Evolutionary conservation across 2,797 vertebrate species (phyloP).

Genomic region (Argentina silus): DNA sequence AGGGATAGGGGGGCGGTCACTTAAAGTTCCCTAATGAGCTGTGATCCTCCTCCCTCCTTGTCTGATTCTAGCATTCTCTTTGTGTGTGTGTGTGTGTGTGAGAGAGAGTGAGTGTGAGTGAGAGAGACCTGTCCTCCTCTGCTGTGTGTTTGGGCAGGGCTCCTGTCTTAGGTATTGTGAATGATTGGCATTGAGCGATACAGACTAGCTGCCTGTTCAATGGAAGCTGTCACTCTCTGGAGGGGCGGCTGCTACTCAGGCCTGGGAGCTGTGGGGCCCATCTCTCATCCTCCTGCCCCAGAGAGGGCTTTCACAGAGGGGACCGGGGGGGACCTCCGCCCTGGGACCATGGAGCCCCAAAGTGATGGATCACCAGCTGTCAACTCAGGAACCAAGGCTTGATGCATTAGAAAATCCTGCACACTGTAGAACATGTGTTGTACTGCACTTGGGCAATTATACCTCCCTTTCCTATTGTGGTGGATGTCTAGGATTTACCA

Average conservation of each 20-base stretch:
- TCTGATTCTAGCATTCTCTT: neutral
- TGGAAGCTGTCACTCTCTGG: neutral
- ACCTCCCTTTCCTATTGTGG: neutral
- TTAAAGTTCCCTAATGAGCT: constrained; percentile 9
- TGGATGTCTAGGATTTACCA: neutral
- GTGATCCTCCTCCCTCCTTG: neutral
- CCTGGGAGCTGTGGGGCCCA: neutral
- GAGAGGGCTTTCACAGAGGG: neutral
- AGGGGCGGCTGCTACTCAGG: neutral
- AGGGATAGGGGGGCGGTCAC: neutral
- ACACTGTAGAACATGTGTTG: too few species aligned
- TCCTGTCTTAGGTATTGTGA: neutral
- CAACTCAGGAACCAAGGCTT: neutral
- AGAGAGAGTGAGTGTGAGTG: neutral
- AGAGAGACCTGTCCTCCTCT: too few species aligned
- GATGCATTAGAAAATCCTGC: too few species aligned
- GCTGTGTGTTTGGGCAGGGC: neutral
- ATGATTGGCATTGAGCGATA: neutral
- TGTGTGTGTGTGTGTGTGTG: constrained; percentile 17
- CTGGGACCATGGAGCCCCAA: neutral
- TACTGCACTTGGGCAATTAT: too few species aligned
- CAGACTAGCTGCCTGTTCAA: neutral
- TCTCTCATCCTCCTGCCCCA: neutral
- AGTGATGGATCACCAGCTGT: neutral
- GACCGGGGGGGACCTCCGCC: neutral